Percentiles rank a stretch among this genome's conserved stretches.
These are phyloP conservation scores for Microchrysa polita DNA, from an alignment of 2,888 invertebrate genomes.

Conservation along the genomic window DNA sequence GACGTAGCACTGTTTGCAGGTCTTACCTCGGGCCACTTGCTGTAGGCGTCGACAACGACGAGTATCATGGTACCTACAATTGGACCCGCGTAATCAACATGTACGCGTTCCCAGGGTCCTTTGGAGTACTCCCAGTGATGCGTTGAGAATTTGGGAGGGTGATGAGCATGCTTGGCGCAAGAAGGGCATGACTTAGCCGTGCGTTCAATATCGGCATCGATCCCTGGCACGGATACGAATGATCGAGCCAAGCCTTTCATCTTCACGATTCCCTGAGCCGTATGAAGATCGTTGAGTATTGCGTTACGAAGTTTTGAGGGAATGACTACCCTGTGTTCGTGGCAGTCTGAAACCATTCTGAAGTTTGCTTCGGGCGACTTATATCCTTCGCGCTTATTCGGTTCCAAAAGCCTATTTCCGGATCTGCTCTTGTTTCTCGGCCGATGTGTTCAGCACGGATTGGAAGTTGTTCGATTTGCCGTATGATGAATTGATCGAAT, in stretches of 20 bases:
- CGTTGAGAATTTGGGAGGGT: conserved; percentile 16
- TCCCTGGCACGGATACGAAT: conserved; percentile 40
- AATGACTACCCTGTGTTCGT: conserved; percentile 11
- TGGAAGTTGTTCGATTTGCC: conserved; percentile 50
- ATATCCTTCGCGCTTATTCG: neutral
- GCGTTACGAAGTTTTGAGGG: neutral
- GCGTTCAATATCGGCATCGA: conserved; percentile 33
- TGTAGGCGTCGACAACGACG: conserved; percentile 48
- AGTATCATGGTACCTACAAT: conserved; percentile 56
- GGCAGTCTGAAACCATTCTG: neutral
- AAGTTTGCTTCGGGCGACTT: conserved; percentile 28
- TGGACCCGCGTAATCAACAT: conserved; percentile 63
- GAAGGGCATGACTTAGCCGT: conserved; percentile 47
- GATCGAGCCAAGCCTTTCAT: conserved; percentile 47
- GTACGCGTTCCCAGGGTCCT: conserved; percentile 59
- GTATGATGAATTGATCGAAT: conserved; percentile 48
- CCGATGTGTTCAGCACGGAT: conserved; percentile 44
- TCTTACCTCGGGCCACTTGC: conserved; percentile 62
- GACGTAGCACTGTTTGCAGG: conserved; percentile 50
- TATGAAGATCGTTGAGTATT: conserved; percentile 42
- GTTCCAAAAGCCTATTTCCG: conserved; percentile 47
- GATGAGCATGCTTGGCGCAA: conserved; percentile 26
- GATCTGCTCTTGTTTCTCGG: conserved; percentile 46
- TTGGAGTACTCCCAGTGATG: conserved; percentile 53
- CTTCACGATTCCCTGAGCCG: conserved; percentile 45